These are phyloP conservation scores for Apis cerana DNA, from an alignment of 1,140 invertebrate genomes.

Conservation along the genomic window DNA sequence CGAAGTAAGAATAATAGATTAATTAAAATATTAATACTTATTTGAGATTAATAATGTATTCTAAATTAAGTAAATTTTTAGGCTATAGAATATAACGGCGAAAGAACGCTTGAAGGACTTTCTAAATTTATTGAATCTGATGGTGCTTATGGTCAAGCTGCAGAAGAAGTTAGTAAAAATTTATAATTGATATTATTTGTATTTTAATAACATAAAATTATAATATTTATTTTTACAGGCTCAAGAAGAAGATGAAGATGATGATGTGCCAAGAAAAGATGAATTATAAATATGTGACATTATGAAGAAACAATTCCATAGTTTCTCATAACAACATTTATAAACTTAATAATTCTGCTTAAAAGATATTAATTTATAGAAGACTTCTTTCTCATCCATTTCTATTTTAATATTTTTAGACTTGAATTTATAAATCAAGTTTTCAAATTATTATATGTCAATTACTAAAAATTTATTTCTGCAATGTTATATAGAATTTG, in stretches of 20 bases:
- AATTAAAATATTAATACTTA: background rate
- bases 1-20: constrained; percentile 83
- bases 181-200: background rate
- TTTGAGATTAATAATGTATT: background rate
- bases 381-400: constrained; percentile 49
- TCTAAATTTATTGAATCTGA: constrained; percentile 94
- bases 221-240: constrained; percentile 74
- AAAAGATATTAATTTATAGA: constrained; percentile 58
- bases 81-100: constrained; percentile 96
- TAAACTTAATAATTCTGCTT: constrained; percentile 49
- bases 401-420: background rate
- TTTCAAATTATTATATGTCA: constrained; percentile 52
- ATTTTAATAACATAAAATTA: constrained; percentile 40
- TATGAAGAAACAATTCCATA: constrained; percentile 55
- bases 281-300: constrained; percentile 83
- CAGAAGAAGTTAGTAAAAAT: constrained; percentile 82
- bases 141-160: constrained; percentile 85
- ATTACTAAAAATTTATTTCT: constrained; percentile 41
- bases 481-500: constrained; percentile 42
- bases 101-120: constrained; percentile 96
- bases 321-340: constrained; percentile 55
- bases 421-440: constrained; percentile 39
- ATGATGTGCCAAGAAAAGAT: constrained; percentile 85
- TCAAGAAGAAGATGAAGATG: constrained; percentile 85
- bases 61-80: constrained; percentile 71